Evolutionary conservation across 2,797 vertebrate species (phyloP).

Genomic region (Molossus molossus): DNA sequence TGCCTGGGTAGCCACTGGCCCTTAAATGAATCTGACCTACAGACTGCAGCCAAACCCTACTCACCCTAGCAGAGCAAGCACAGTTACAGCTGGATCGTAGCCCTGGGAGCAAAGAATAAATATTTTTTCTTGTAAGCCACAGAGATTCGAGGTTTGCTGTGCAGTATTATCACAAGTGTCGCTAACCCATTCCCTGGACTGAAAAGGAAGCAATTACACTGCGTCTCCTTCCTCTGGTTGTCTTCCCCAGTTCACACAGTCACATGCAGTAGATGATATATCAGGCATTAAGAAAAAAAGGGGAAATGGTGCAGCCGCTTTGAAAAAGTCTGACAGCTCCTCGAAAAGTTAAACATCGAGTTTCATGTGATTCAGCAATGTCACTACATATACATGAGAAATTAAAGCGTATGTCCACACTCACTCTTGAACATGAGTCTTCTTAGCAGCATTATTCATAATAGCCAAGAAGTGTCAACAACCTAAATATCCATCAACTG

Average conservation of each 20-base stretch:
- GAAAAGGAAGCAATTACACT: not conserved
- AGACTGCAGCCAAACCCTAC: not conserved
- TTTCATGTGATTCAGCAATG: not conserved
- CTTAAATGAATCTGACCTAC: not conserved
- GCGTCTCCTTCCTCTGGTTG: not conserved
- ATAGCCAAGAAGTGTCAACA: not conserved
- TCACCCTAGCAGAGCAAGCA: not conserved
- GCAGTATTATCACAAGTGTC: not conserved
- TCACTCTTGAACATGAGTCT: not conserved
- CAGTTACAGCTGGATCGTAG: not conserved
- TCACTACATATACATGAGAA: not conserved
- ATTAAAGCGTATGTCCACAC: not conserved
- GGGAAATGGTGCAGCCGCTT: not conserved
- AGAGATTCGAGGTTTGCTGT: not conserved
- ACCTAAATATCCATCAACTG: not conserved
- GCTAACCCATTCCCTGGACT: too few species aligned
- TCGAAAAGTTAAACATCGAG: not conserved
- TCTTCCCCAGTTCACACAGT: not conserved
- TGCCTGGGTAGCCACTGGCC: not conserved
- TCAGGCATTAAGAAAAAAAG: not conserved
- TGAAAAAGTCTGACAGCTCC: not conserved
- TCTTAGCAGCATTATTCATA: not conserved
- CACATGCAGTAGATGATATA: not conserved
- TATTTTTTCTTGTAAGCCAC: not conserved
- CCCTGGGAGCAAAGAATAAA: not conserved